These are phyloP conservation scores for Rotaria magnacalcarata DNA, from an alignment of 2,888 invertebrate species.

Conservation along the genomic window DNA sequence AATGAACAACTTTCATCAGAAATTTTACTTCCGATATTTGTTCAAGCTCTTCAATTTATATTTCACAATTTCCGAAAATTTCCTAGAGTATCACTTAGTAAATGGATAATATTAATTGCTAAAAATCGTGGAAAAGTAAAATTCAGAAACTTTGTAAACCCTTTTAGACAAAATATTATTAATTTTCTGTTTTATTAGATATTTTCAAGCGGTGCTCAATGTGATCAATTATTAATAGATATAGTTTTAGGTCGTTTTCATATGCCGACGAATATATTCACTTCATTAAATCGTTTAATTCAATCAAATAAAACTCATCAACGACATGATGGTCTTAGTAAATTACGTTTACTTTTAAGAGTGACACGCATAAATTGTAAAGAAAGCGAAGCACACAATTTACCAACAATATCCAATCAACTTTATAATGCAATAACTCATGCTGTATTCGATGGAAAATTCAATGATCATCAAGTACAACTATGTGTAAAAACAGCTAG, in stretches of 20 bases:
- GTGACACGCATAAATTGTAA: background rate
- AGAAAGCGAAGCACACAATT: background rate
- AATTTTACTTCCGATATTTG: background rate
- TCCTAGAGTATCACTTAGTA: background rate
- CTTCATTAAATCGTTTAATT: background rate
- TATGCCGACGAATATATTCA: background rate
- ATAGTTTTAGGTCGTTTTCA: background rate
- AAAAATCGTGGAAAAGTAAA: conserved; percentile 6
- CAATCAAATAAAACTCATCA: background rate
- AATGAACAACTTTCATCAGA: background rate
- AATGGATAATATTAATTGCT: background rate
- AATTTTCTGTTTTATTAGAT: background rate
- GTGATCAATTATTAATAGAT: conserved; percentile 7
- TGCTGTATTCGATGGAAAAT: background rate
- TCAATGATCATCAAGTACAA: background rate
- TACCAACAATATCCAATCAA: background rate
- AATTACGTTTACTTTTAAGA: background rate
- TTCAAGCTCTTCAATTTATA: background rate
- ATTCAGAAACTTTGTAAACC: background rate
- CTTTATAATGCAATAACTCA: background rate
- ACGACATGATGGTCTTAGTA: background rate
- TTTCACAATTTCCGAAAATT: background rate
- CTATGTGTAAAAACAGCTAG: background rate
- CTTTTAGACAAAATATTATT: too few species aligned
- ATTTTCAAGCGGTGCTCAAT: background rate